These are phyloP conservation scores for Buceros bicornis DNA, from an alignment of 2,797 vertebrate species.

Conservation along the genomic window DNA sequence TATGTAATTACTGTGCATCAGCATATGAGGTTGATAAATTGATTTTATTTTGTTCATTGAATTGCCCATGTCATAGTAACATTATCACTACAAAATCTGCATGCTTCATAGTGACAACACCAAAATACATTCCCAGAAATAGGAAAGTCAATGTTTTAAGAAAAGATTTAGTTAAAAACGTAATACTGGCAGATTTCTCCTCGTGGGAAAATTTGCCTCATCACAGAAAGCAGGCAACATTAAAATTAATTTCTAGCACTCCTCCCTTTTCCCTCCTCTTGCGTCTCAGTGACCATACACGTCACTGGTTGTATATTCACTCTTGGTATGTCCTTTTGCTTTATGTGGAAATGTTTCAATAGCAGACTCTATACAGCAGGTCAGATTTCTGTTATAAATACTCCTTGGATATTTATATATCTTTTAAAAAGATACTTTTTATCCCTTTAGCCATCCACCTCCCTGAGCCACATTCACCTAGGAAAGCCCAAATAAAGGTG, in stretches of 20 bases:
- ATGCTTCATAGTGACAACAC: constrained; percentile 26
- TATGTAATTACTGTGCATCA: constrained; percentile 37
- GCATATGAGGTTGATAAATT: constrained; percentile 51
- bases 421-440: neutral
- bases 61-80: constrained; percentile 38
- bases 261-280: neutral
- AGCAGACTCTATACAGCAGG: neutral
- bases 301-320: neutral
- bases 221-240: constrained; percentile 32
- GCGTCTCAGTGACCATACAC: neutral
- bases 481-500: neutral
- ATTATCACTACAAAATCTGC: constrained; percentile 50
- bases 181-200: neutral
- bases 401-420: neutral
- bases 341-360: neutral
- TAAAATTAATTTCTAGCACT: neutral
- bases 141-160: constrained; percentile 2
- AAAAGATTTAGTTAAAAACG: constrained; percentile 40
- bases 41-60: constrained; percentile 65
- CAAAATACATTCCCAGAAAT: constrained; percentile 9
- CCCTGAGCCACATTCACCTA: neutral
- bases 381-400: neutral
- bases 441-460: neutral
- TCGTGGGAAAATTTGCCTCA: neutral
- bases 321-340: neutral